Evolutionary conservation across 1,140 invertebrate species (phyloP).

Genomic region (Hesperophylax magnus): DNA sequence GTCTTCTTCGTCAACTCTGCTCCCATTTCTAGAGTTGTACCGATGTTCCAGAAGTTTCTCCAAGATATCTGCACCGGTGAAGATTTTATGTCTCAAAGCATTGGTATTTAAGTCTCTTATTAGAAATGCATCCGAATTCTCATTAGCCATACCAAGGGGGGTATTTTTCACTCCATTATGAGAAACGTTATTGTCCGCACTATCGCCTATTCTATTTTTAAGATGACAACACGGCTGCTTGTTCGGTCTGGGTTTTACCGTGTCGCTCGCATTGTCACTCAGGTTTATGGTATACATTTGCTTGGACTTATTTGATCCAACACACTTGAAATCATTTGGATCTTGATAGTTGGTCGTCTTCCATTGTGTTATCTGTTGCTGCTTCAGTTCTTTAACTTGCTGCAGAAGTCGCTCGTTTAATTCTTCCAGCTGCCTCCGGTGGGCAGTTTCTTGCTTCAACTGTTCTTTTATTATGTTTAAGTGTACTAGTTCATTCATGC

Average conservation of each 20-base stretch:
- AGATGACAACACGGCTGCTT: not conserved
- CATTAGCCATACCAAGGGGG: not conserved
- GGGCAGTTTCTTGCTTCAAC: conserved; percentile 36
- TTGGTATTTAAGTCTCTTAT: not conserved
- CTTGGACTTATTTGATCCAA: conserved; percentile 2
- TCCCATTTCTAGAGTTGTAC: conserved; percentile 8
- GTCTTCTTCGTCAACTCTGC: conserved; percentile 1
- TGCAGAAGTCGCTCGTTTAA: conserved; percentile 37
- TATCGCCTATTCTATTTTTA: conserved; percentile 24
- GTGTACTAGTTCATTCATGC: conserved; percentile 8
- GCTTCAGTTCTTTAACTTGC: conserved; percentile 44
- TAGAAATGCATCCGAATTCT: not conserved
- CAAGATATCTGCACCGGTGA: conserved; percentile 32
- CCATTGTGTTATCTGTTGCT: conserved; percentile 43
- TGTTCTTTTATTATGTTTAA: conserved; percentile 39
- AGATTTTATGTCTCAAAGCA: conserved; percentile 16
- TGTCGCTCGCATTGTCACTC: not conserved
- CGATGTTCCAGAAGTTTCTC: conserved; percentile 28
- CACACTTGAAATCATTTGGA: not conserved
- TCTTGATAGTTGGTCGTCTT: not conserved
- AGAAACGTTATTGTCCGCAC: not conserved
- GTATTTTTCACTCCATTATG: not conserved
- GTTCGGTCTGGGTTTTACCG: not conserved
- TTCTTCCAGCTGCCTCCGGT: conserved; percentile 35
- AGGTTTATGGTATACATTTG: conserved; percentile 35